Percentiles rank a stretch among this genome's conserved stretches.
Evolutionary conservation across 2,888 invertebrate species (phyloP).

Genomic region (Hypena proboscidalis): DNA sequence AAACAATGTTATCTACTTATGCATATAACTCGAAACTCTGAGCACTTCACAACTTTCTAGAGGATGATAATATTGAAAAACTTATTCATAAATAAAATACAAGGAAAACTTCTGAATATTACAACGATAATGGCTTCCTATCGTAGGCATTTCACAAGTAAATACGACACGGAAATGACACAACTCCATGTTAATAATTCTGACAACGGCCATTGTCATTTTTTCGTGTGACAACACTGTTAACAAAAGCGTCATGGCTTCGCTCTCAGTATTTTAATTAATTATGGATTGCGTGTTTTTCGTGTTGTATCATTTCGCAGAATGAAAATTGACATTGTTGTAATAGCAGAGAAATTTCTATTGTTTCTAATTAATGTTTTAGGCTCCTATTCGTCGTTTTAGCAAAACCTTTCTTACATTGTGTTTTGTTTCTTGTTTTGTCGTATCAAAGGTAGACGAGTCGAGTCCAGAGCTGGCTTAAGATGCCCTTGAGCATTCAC

Average conservation of each 20-base stretch:
- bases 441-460: not conserved
- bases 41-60: no score
- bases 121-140: slow-evolving; percentile 5
- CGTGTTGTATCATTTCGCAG: slow-evolving; percentile 19
- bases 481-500: no score
- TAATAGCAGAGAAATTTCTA: slow-evolving; percentile 15
- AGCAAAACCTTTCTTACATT: not conserved
- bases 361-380: slow-evolving; percentile 9
- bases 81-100: slow-evolving; percentile 5
- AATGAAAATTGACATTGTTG: slow-evolving; percentile 23
- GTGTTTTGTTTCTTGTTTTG: not conserved
- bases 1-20: no score
- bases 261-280: slow-evolving; percentile 33
- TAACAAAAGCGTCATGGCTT: slow-evolving; percentile 36
- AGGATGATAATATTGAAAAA: slow-evolving; percentile 2
- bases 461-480: no score
- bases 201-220: slow-evolving; percentile 28
- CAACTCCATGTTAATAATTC: slow-evolving; percentile 31
- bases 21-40: no score
- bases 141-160: slow-evolving; percentile 17
- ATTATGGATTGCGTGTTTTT: slow-evolving; percentile 31
- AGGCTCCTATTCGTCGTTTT: slow-evolving; percentile 1
- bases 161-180: slow-evolving; percentile 35
- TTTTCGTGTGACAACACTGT: slow-evolving; percentile 34
- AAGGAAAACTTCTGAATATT: slow-evolving; percentile 15